Evolutionary conservation across 2,113 vertebrate genomes (phyloP), one percentile per base, ranked within the genome.

Genomic region (Paedocypris sp.): DNA sequence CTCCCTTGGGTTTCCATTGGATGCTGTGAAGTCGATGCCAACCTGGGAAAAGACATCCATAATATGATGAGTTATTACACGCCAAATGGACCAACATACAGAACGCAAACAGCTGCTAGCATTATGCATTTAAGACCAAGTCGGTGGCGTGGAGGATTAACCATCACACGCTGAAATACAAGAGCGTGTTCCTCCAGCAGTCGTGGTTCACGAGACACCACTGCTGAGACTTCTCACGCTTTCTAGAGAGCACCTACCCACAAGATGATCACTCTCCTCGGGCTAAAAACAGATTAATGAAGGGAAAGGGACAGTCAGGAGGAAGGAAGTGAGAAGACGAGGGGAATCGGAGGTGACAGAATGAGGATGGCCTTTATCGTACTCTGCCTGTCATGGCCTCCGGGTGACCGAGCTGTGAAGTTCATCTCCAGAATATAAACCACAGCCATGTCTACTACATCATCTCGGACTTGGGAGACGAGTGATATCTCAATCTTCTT

Each of bases 21-120:
- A 99, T 23, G 94, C 95, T 15, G 95, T 99, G 80, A 99, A 99
- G 82, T 99, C 95, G 60, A 99, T 97, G 19, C 95, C 95, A 9
- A 99, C 95, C 95, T 99, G 33, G 28, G 13, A 39, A 63, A 59
- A 66, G 46, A 62, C 9, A 62, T 43, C 29, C 22, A 46, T 50
- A 66, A 22, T 48, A 3, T 41, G 5, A 57, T 16, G 63, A 16
- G 66, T 51, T 42, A 28, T 62, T 47, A 16, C 11, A 1, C 12
- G 50, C 32, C 22, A 56, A 41, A 28, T 32, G 15, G 29, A 6
- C 28, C 16, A 29, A 4, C 43, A 29, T 49, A 42, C 20, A 48
- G 59, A 52, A 67, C 23, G 60, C 60, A 42, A 32, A 62, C 26
- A 69, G 48, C 60, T 52, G 56, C 52, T 62, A 8, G 52, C 13